Evolutionary conservation across 2,797 vertebrate genomes (phyloP).

Genomic region (Crenuchus spilurus): DNA sequence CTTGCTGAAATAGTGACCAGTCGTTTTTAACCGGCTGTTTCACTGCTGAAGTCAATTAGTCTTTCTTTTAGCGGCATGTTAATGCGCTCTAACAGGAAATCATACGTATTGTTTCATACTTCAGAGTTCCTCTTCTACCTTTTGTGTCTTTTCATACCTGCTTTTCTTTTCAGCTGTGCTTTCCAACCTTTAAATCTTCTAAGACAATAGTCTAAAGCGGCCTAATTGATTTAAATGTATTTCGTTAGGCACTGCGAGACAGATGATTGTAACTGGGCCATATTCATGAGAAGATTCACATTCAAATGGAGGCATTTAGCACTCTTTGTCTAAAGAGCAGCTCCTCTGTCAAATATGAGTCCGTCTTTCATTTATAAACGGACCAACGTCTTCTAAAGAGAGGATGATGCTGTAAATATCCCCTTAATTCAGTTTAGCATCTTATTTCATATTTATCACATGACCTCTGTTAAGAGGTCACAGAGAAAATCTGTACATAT

Average conservation of each 20-base stretch:
- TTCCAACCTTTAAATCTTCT: constrained; percentile 65
- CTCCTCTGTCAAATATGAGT: background rate
- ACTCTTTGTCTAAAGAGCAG: constrained; percentile 11
- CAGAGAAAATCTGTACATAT: too few relatives aligned
- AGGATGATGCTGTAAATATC: background rate
- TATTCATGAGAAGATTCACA: constrained; percentile 60
- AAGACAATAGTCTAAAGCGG: constrained; percentile 61
- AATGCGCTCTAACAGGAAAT: constrained; percentile 41
- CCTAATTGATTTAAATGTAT: constrained; percentile 78
- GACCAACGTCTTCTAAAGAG: background rate
- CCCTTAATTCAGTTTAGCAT: too few relatives aligned
- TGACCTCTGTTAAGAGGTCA: too few relatives aligned
- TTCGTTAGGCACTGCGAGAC: constrained; percentile 65
- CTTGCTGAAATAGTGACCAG: too few relatives aligned
- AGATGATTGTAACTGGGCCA: constrained; percentile 69
- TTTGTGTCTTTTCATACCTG: constrained; percentile 58
- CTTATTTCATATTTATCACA: too few relatives aligned
- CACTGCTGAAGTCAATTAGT: constrained; percentile 34
- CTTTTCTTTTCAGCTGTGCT: constrained; percentile 43
- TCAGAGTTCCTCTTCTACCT: constrained; percentile 49
- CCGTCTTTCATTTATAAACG: constrained; percentile 24
- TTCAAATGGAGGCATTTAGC: constrained; percentile 37
- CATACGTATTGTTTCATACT: constrained; percentile 53
- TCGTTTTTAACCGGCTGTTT: background rate
- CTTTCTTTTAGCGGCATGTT: constrained; percentile 46